A percentile compares a stretch with the other conserved stretches of the same genome.
phyloP scores from a whole-genome alignment of 2,113 vertebrate species.

The Bagarius yarrelli region DNA sequence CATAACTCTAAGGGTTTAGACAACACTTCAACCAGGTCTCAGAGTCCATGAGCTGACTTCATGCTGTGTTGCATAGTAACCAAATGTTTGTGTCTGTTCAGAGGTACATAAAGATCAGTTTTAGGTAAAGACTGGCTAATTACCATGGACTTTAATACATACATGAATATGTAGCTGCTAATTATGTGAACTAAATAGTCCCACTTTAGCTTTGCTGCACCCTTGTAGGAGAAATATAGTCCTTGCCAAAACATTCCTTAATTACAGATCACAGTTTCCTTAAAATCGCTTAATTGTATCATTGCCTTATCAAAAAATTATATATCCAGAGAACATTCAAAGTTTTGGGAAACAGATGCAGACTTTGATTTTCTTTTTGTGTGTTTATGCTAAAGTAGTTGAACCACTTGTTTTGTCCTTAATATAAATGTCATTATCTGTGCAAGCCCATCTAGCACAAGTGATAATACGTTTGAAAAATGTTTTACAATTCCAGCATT shows the following conservation, averaged over 20 bases:
- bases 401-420: constrained; percentile 14
- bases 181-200: constrained; percentile 4
- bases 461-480: not conserved
- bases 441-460: not conserved
- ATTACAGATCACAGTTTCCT: not conserved
- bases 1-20: constrained; percentile 21
- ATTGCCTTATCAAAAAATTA: not conserved
- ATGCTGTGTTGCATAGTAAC: constrained; percentile 17
- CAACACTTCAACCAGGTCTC: not conserved
- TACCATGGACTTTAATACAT: constrained; percentile 13
- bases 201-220: constrained; percentile 8
- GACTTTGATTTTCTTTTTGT: not conserved
- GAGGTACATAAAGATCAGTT: constrained; percentile 8
- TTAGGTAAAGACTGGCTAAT: constrained; percentile 11
- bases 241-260: not conserved
- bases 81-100: constrained; percentile 19
- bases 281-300: not conserved
- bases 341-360: not conserved
- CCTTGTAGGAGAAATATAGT: not conserved
- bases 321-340: not conserved
- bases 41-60: not conserved
- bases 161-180: not conserved
- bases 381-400: constrained; percentile 18
- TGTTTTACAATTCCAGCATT: constrained; percentile 7
- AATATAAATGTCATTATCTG: not conserved